These are phyloP conservation scores for Adelphocoris suturalis DNA, from an alignment of 2,888 invertebrate species.

Conservation along the genomic window DNA sequence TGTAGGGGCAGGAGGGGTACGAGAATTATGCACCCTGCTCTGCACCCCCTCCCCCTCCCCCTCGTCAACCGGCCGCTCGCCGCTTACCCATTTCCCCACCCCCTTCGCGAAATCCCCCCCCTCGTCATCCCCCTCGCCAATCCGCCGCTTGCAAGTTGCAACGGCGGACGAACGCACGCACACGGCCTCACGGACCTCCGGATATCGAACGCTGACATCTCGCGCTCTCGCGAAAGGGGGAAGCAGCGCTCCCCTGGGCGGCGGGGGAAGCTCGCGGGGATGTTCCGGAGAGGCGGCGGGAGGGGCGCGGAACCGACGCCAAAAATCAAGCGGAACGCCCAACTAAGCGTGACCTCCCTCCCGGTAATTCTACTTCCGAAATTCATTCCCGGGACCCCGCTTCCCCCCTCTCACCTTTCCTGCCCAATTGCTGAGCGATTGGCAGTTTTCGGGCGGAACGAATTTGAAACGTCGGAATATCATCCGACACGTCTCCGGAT, in stretches of 20 bases:
- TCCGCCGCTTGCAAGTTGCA: constrained; percentile 33
- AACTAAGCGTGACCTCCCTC: constrained; percentile 53
- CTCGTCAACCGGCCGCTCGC: background rate
- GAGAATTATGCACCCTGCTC: constrained; percentile 68
- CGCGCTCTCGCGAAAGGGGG: constrained; percentile 47
- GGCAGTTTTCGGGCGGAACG: constrained; percentile 26
- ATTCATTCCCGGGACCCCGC: constrained; percentile 49
- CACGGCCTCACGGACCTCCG: constrained; percentile 48
- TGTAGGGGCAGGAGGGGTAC: constrained; percentile 54
- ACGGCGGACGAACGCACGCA: constrained; percentile 57
- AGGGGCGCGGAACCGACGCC: constrained; percentile 53
- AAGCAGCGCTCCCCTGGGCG: background rate
- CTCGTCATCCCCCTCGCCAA: background rate
- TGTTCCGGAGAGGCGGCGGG: background rate
- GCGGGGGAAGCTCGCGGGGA: background rate
- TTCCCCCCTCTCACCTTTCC: background rate
- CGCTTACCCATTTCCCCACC: background rate
- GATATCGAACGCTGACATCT: constrained; percentile 71
- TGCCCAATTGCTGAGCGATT: constrained; percentile 41
- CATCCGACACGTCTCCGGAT: background rate
- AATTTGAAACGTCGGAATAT: constrained; percentile 23
- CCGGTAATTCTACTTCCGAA: constrained; percentile 66
- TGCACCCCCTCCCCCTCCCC: background rate
- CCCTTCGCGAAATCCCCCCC: constrained; percentile 17
- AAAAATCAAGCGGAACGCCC: constrained; percentile 69